A percentile compares a stretch with the other conserved stretches of the same genome.
phyloP scores from a whole-genome alignment of 35 echinoderm and acorn worm species.

The Anneissia japonica region DNA sequence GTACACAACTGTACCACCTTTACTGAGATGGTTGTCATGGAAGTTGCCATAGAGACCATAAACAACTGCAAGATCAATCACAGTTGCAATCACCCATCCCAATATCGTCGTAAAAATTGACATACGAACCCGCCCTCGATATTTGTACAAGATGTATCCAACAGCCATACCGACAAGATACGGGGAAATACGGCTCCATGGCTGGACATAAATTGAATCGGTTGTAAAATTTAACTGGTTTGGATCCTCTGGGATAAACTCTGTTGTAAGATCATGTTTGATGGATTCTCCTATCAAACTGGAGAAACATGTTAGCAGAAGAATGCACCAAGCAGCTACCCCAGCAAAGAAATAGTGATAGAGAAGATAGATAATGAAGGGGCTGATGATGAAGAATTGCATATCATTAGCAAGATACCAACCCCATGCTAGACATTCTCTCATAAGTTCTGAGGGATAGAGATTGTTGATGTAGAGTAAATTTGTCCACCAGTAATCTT shows the following conservation, averaged over 20 bases:
- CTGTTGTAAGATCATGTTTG: neutral
- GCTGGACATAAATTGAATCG: conserved; percentile 50
- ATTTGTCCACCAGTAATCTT: conserved; percentile 50
- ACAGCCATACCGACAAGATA: conserved; percentile 79
- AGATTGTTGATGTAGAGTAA: conserved; percentile 50
- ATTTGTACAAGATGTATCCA: conserved; percentile 65
- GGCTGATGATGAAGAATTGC: conserved; percentile 78
- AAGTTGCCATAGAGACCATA: conserved; percentile 62
- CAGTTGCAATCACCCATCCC: conserved; percentile 51
- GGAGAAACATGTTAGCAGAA: neutral
- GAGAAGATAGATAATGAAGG: conserved; percentile 55
- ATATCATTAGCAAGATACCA: conserved; percentile 87
- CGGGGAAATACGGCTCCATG: conserved; percentile 76
- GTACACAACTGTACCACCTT: conserved; percentile 12
- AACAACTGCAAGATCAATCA: conserved; percentile 43
- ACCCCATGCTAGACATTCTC: conserved; percentile 71
- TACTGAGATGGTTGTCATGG: neutral
- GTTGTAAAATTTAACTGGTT: neutral
- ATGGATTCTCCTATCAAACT: neutral
- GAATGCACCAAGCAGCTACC: neutral
- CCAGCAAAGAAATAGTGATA: conserved; percentile 42
- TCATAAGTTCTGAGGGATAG: conserved; percentile 21
- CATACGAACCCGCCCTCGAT: neutral
- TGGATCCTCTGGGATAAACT: neutral
- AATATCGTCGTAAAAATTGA: conserved; percentile 13